Base-by-base conservation (phyloP, 2,113 vertebrate species). In the Psittacara wagleri region DNA sequence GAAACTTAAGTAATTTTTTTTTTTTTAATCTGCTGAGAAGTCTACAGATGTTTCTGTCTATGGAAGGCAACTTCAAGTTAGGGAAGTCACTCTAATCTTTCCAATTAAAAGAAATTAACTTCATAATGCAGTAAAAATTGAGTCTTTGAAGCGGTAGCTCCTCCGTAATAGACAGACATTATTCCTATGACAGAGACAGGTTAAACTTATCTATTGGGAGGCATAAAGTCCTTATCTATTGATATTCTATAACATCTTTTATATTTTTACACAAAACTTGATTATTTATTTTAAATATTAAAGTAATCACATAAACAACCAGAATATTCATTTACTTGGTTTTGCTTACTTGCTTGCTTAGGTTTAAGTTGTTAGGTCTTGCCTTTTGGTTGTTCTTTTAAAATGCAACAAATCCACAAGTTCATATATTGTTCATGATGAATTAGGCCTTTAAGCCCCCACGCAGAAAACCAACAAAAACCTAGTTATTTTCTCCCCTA, bases 31-130 rank as follows among this genome's bases (percentile, higher is more conserved):
- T 66, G 13, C 39, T 88, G 39, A 35, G 37, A 70, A 49, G 49
- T 33, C 59, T 86, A 57, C 2, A 55, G 23, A 48, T 64, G 6
- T 39, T 80, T 49, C 79, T 85, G 82, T 46, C 31, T 27, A 52
- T 22, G 75, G 35, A 82, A 48, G 27, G 52, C 16, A 74, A 75
- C 48, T 81, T 66, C 20, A n/a, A 92, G 74, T 13, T 82, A 69
- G n/a, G 55, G 80, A 67, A 85, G 10, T 49, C 39, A 83, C 39
- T 80, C 69, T 77, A 80, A 90, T 66, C 10, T 67, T 87, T 87
- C 46, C 7, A 76, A 75, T 92, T 90, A 85, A 51, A 97, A 17
- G 14, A 95, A 83, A 55, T 57, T 62, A 95, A 68, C 14, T 93
- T 90, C n/a, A 70, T 28, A 39, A 89, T 84, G 87, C 39, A 92